Percentiles rank a stretch among this genome's conserved stretches.
These are phyloP conservation scores for Pluvialis apricaria DNA, from an alignment of 2,113 vertebrate genomes.

Conservation along the genomic window DNA sequence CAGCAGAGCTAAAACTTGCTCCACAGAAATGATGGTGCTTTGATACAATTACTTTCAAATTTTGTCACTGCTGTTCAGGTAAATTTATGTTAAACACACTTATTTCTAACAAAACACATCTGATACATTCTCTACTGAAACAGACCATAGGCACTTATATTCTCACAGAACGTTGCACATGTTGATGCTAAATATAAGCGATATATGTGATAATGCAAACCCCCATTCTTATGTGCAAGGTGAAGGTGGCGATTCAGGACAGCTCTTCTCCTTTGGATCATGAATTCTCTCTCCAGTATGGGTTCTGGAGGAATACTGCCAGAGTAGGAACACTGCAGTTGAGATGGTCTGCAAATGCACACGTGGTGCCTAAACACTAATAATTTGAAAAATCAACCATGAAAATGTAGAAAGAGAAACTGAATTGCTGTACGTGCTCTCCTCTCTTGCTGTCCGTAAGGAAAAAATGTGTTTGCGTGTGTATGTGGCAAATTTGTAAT, in stretches of 20 bases:
- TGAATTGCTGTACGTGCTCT: neutral
- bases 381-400: neutral
- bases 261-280: neutral
- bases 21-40: neutral
- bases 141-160: neutral
- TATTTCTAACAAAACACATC: neutral
- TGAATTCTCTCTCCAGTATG: neutral
- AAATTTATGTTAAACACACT: constrained; percentile 2
- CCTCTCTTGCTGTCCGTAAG: neutral
- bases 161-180: fast-evolving
- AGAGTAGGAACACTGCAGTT: neutral
- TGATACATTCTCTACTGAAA: neutral
- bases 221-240: neutral
- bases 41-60: neutral
- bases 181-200: neutral
- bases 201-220: neutral
- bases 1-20: neutral
- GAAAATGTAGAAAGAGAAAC: neutral
- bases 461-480: neutral
- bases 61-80: neutral
- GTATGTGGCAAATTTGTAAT: neutral
- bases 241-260: neutral
- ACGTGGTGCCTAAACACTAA: neutral
- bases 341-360: neutral
- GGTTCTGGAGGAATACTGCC: neutral